Base-by-base conservation (phyloP, 1,140 invertebrate genomes). In the Acromyrmex echinatior region DNA sequence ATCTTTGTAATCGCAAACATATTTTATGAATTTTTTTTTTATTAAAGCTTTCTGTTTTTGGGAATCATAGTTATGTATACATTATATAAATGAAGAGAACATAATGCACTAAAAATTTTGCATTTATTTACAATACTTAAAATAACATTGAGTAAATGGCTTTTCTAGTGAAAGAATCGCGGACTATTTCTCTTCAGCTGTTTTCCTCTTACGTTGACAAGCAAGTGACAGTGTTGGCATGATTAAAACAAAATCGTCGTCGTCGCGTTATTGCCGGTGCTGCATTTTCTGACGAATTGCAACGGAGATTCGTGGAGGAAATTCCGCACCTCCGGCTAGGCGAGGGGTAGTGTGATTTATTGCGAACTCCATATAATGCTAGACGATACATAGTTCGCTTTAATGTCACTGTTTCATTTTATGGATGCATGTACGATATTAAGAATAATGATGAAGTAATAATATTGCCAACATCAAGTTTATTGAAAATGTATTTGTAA, bases 201-300 rank as follows among this genome's bases (percentile, higher is more conserved):
- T 68, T 31, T 66, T 82, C 62, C 56, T 89, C 51, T 76, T 49
- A 84, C 7, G 65, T 51, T 9, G 56, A 18, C 35, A 51, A 9
- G 39, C 53, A 18, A 86, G 53, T 56, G 65, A 63, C 49, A 49
- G 21, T 87, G 89, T 87, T 84, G 88, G 78, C 74, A 87, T 74
- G 89, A 90, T 89, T 89, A 90, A 90, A 89, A 89, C 73, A 68
- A 90, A 90, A 78, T 91, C 89, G 77, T 80, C 87, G 66, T 82
- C 70, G 80, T 76, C 39, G 51, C 71, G 77, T 62, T 39, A 76
- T 68, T 78, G 45, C 53, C 56, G 65, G 35, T 86, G 53, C 70
- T 21, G 25, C 51, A 2, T 62, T 68, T 82, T 84, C 81, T 77
- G 81, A 87, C 81, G 80, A 89, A 76, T 68, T 68, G 76, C 68